phyloP scores from a whole-genome alignment of 2,797 vertebrate species.

The Ctenosaura bakeri region DNA sequence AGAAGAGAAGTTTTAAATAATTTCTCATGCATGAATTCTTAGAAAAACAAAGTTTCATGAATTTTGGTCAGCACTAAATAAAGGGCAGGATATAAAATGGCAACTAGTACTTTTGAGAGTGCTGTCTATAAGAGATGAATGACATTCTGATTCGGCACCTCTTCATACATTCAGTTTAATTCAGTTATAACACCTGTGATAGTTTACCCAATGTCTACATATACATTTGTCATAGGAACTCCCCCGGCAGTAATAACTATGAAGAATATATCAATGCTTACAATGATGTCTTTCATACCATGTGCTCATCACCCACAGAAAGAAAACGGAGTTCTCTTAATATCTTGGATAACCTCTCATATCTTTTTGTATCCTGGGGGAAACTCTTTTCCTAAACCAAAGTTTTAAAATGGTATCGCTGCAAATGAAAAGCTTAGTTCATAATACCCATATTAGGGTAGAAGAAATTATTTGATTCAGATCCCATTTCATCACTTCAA shows the following conservation, averaged over 20 bases:
- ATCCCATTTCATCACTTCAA: not conserved
- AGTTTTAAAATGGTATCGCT: not conserved
- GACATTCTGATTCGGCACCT: not conserved
- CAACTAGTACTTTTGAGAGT: not conserved
- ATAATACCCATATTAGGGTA: not conserved
- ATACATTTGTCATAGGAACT: not conserved
- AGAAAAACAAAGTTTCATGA: not conserved
- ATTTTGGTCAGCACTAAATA: not conserved
- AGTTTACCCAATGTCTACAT: not conserved
- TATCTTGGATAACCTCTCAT: not conserved
- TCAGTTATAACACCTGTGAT: not conserved
- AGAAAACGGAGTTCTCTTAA: not conserved
- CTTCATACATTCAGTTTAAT: not conserved
- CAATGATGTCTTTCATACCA: not conserved
- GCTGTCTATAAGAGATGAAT: not conserved
- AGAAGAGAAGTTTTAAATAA: not conserved
- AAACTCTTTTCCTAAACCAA: not conserved
- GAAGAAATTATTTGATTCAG: not conserved
- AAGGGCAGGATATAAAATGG: not conserved
- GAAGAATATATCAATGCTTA: not conserved
- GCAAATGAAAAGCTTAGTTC: not conserved
- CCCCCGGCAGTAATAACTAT: not conserved
- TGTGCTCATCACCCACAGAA: not conserved
- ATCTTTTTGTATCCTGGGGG: not conserved
- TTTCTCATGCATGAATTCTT: not conserved